Conservation (phyloP, 2,888 invertebrate species). For the Tigriopus californicus region DNA sequence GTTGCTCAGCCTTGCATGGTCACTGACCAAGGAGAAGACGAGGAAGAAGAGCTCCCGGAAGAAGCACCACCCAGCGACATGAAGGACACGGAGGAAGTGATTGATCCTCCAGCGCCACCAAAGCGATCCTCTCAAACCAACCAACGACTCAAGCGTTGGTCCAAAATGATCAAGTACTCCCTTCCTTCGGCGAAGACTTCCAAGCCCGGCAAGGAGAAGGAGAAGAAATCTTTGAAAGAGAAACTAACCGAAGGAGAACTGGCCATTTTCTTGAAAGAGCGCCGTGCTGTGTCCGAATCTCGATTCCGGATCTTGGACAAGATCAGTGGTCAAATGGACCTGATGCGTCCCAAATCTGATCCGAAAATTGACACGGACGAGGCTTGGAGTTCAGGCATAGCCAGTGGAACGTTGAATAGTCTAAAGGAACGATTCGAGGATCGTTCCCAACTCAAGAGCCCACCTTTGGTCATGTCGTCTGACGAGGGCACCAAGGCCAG, state of each 20-base stretch:
- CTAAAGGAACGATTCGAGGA: background rate
- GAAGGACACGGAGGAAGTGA: background rate
- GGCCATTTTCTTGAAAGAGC: constrained; percentile 1
- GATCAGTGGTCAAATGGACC: background rate
- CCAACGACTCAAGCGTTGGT: background rate
- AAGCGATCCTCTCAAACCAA: constrained; percentile 1
- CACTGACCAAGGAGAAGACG: background rate
- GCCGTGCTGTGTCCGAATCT: constrained; percentile 9
- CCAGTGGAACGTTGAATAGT: background rate
- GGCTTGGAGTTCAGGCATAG: background rate
- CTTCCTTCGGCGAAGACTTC: background rate
- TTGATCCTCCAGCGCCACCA: background rate
- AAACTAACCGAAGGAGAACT: constrained; percentile 1
- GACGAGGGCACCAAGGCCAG: background rate
- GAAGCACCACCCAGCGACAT: background rate
- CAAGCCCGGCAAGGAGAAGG: background rate
- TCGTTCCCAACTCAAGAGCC: background rate
- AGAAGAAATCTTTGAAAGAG: constrained; percentile 8
- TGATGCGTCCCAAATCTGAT: too few relatives aligned
- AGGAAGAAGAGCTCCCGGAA: background rate
- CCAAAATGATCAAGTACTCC: constrained; percentile 6
- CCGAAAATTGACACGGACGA: too few relatives aligned
- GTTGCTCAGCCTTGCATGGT: too few relatives aligned
- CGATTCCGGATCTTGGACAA: constrained; percentile 1
- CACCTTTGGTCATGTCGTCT: background rate